Percentiles rank a stretch among this genome's conserved stretches.
Conservation (phyloP, 2,888 invertebrate species). For the Cheilosia vernalis region DNA sequence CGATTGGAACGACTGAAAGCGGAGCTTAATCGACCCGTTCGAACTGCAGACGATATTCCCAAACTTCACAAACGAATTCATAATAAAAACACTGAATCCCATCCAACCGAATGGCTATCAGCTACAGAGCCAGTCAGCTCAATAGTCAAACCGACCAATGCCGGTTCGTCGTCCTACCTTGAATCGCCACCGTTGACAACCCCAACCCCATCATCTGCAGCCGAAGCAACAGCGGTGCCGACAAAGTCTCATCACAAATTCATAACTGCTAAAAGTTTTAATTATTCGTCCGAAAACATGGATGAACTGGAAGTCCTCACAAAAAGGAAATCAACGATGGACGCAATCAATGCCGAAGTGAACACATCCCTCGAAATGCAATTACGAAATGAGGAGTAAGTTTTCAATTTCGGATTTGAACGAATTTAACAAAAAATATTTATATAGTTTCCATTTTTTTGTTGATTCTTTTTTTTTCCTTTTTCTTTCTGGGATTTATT, state of each 20-base stretch:
- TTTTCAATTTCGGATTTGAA: conserved; percentile 70
- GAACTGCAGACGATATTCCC: conserved; percentile 70
- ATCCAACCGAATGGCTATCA: conserved; percentile 53
- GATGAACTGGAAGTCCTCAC: conserved; percentile 77
- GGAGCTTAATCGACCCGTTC: conserved; percentile 81
- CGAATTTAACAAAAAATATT: background rate
- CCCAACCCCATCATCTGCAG: conserved; percentile 62
- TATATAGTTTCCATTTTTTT: background rate
- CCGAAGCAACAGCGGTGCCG: conserved; percentile 79
- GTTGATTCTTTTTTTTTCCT: background rate
- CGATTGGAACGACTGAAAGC: conserved; percentile 80
- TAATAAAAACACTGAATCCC: conserved; percentile 50
- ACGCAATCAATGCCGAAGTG: conserved; percentile 77
- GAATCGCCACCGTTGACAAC: conserved; percentile 35
- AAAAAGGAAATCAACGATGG: conserved; percentile 77
- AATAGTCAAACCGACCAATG: conserved; percentile 53
- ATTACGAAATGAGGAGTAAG: conserved; percentile 79
- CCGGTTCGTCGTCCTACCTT: conserved; percentile 16
- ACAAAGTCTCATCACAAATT: conserved; percentile 77
- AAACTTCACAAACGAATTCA: conserved; percentile 63
- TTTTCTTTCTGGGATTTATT: conserved; percentile 34
- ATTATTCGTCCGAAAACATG: conserved; percentile 79
- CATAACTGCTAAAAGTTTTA: conserved; percentile 78
- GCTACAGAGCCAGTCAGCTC: conserved; percentile 55
- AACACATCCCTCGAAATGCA: conserved; percentile 77